Evolutionary conservation across 2,113 vertebrate genomes (phyloP), one percentile per base, ranked within the genome.

Genomic region (Carlito syrichta): DNA sequence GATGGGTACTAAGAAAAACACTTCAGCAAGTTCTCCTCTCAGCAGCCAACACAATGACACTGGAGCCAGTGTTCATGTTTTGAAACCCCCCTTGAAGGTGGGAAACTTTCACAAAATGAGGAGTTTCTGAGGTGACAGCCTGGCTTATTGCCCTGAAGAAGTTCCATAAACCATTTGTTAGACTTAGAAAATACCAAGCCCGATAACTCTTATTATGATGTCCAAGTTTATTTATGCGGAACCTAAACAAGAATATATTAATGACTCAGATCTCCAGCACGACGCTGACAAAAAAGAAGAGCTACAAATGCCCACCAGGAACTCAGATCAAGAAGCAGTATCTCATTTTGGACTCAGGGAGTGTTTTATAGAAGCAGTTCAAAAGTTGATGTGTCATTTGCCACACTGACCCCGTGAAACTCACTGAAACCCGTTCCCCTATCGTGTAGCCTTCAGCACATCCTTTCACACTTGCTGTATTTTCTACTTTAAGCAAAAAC

Each of bases 381-480:
- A 40, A 5, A 79, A 60, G 13, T 58, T 50, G 58, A 79, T 5
- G 43, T 20, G 40, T 68, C 56, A 22, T 50, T n/a, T n/a, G n/a
- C n/a, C 32, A 38, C 3, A 19, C 10, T 22, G 38, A 43, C 38
- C 43, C 71, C 27, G 10, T 10, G 54, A 79, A 60, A 63, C 10
- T 20, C 62, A 52, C 8, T 4, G 25, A 35, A n/a, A 0, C 25
- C 62, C 4, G 17, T 5, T 11, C 32, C n/a, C 25, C 13, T 30
- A 1, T 5, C 13, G 23, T 22, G 8, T 4, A 56, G 54, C n/a
- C 43, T 22, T 54, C 50, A 10, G 17, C 27, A n/a, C 17, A 32
- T 25, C 40, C 25, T 43, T 63, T 45, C 40, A 23, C 12, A 43
- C 1, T n/a, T 35, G 73, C 56, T 81, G 58, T 43, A 78, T 40